Evolutionary conservation across 2,797 vertebrate genomes (phyloP).

Genomic region (Toxotes lorentzi): DNA sequence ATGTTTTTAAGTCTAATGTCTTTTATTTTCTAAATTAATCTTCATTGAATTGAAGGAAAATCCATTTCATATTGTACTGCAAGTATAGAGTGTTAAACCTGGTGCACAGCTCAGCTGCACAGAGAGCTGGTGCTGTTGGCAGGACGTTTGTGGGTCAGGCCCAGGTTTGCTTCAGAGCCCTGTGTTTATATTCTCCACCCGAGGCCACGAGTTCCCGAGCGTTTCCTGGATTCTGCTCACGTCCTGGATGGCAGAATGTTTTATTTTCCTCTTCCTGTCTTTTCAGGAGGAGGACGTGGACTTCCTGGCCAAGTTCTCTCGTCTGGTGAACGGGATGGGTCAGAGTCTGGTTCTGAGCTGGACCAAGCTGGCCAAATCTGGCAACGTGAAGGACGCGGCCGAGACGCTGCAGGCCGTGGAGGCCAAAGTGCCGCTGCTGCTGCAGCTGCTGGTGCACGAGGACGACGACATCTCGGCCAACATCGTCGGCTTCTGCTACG

Average conservation of each 20-base stretch:
- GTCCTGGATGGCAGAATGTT: constrained; percentile 3
- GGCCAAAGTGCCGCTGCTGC: constrained; percentile 93
- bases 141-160: not conserved
- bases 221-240: constrained; percentile 1
- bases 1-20: no score
- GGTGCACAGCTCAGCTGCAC: not conserved
- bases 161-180: constrained; percentile 1
- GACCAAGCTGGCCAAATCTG: constrained; percentile 92
- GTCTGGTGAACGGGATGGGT: constrained; percentile 97
- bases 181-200: constrained; percentile 4
- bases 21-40: no score
- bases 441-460: constrained; percentile 94
- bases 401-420: constrained; percentile 92
- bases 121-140: no score
- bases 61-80: no score
- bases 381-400: constrained; percentile 88
- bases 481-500: constrained; percentile 97
- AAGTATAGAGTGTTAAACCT: no score
- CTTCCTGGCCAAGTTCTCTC: constrained; percentile 98
- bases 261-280: constrained; percentile 2
- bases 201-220: not conserved
- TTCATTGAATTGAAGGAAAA: no score
- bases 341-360: constrained; percentile 96
- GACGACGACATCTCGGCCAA: constrained; percentile 99
- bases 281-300: constrained; percentile 97